Conservation (phyloP, 1,140 invertebrate species). For the Philotrypesis tridentata region DNA sequence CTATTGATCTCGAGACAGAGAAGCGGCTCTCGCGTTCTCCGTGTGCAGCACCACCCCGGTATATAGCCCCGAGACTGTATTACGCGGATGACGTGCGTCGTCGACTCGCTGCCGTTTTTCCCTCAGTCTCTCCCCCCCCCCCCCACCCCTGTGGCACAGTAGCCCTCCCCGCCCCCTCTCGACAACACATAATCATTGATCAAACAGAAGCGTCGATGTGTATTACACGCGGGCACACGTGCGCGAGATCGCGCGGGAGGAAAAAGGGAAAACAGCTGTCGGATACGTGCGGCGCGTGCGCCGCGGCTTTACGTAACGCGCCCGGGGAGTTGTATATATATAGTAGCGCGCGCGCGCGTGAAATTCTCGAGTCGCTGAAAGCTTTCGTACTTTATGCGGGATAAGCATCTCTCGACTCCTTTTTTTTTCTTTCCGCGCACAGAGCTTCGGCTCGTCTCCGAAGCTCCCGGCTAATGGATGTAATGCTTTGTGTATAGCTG, state of each 20-base stretch:
- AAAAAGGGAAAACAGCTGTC: neutral
- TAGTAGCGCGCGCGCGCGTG: too few relatives aligned
- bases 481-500: too few relatives aligned
- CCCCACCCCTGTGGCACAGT: too few relatives aligned
- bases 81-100: slow-evolving; percentile 3
- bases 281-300: too few relatives aligned
- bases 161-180: too few relatives aligned
- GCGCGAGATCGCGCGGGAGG: neutral
- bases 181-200: slow-evolving; percentile 62
- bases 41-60: too few relatives aligned
- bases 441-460: too few relatives aligned
- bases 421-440: too few relatives aligned
- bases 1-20: slow-evolving; percentile 62
- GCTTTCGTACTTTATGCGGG: neutral
- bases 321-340: too few relatives aligned
- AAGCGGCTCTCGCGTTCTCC: neutral
- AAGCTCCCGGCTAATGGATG: too few relatives aligned
- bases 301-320: neutral
- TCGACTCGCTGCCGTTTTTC: neutral
- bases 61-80: neutral
- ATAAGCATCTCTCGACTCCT: too few relatives aligned
- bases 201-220: slow-evolving; percentile 51
- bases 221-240: neutral
- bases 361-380: neutral
- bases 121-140: too few relatives aligned